Base-by-base conservation (phyloP, 1,140 invertebrate species). In the Parapsyche elsis region DNA sequence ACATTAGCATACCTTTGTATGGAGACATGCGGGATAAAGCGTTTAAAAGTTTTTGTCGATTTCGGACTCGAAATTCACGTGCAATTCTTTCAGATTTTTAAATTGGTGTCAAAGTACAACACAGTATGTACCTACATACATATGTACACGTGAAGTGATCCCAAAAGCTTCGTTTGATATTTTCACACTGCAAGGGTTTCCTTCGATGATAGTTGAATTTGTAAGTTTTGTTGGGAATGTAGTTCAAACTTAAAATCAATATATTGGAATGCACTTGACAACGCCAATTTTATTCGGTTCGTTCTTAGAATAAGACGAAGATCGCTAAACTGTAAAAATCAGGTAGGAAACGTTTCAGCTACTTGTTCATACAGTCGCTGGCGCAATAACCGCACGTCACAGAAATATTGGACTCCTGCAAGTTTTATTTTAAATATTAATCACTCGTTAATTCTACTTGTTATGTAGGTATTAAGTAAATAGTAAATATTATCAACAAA, bases 281-380 rank as follows among this genome's bases (percentile, higher is more conserved):
- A 64, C 24, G 73, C 21, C 24, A 77, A 53, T 77, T 76, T 75
- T 75, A 75, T 75, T 75, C 38, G 24, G 38, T 75, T 49, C 23
- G 74, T n/a, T 76, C 30, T 23, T 46, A 61, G 67, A 77, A 70
- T 77, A 70, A 77, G 57, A 24, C 59, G 61, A 77, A 70, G 57
- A 77, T 77, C 76, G 53, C 73, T n/a, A 9, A 14, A 23, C 76
- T 30, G 76, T 46, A 64, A 77, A 77, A 77, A 77, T 77, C 75
- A 59, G 75, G 61, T 64, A 61, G 53, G 10, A 61, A 71, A 78
- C 44, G 64, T 78, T 64, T 78, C 76, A 30, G 44, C 49, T 38
- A 14, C 19, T 78, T 10, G 45, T 24, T 38, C 24, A 9, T 24
- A 76, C 71, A 38, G 30, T 38, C 30, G 7, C 30, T 38, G 30